A percentile compares a stretch with the other conserved stretches of the same genome.
Conservation (phyloP, 1,140 invertebrate genomes). For the Caenorhabditis elegans region DNA sequence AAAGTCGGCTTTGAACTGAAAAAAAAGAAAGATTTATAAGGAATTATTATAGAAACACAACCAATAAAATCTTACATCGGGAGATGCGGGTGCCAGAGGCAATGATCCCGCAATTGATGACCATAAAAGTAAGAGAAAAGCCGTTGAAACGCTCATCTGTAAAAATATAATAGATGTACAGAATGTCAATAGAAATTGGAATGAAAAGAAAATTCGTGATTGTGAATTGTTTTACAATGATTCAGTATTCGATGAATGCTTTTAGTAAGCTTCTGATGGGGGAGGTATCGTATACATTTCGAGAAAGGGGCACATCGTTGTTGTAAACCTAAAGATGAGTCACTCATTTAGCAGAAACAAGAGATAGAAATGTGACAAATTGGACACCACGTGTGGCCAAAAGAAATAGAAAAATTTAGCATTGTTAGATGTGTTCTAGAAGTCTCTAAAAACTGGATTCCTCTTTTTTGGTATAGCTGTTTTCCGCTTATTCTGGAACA, state of each 20-base stretch:
- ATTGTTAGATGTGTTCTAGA: background rate
- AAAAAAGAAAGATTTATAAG: background rate
- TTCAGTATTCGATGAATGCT: slow-evolving; percentile 18
- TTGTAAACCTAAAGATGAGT: slow-evolving; percentile 16
- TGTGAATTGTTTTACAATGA: background rate
- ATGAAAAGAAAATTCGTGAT: background rate
- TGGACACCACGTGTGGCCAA: background rate
- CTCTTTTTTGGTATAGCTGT: slow-evolving; percentile 1
- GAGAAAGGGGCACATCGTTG: background rate
- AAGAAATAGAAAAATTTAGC: background rate
- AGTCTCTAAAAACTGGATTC: slow-evolving; percentile 23
- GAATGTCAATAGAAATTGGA: background rate
- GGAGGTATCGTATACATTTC: background rate
- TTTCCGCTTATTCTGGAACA: slow-evolving; percentile 11
- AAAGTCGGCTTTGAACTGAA: slow-evolving; percentile 9
- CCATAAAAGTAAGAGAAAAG: slow-evolving; percentile 24
- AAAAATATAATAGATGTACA: no score
- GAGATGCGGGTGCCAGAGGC: background rate
- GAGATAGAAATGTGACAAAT: background rate
- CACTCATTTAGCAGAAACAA: background rate
- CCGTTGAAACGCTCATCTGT: slow-evolving; percentile 7
- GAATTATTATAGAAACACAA: background rate
- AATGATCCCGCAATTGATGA: slow-evolving; percentile 23
- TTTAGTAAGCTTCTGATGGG: background rate
- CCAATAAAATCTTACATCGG: background rate